Percentiles rank a stretch among this genome's conserved stretches.
These are phyloP conservation scores for Drosophila neonasuta DNA, from an alignment of 2,888 invertebrate species.

Conservation along the genomic window DNA sequence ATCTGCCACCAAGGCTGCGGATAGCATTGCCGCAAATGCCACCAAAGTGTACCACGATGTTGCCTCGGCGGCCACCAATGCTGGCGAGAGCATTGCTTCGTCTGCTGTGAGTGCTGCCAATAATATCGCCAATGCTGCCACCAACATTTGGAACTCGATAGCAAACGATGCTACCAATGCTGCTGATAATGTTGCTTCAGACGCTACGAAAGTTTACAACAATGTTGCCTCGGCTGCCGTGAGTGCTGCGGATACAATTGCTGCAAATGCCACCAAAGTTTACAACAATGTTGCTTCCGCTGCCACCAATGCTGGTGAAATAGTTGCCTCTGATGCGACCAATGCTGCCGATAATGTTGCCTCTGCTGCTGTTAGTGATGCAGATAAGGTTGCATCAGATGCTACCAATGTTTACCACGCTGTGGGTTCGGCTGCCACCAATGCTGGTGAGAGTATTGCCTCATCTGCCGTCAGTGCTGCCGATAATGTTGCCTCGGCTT, in stretches of 20 bases:
- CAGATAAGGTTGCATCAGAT: not conserved
- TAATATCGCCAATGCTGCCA: not conserved
- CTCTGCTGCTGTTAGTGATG: constrained; percentile 11
- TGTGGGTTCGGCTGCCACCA: not conserved
- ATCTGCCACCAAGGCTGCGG: constrained; percentile 1
- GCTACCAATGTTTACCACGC: not conserved
- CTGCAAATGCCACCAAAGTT: not conserved
- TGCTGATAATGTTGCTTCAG: not conserved
- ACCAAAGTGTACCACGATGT: constrained; percentile 12
- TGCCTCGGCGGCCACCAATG: constrained; percentile 15
- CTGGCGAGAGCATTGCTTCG: not conserved
- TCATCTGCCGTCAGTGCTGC: not conserved
- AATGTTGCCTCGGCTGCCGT: constrained; percentile 7
- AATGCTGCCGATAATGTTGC: constrained; percentile 18
- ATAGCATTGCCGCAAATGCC: not conserved
- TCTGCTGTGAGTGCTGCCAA: constrained; percentile 4
- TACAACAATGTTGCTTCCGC: not conserved
- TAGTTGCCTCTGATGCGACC: constrained; percentile 5
- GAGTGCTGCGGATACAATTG: not conserved
- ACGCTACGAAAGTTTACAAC: constrained; percentile 6
- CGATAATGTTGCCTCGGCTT: not conserved
- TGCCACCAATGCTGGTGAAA: not conserved
- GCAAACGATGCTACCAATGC: constrained; percentile 14
- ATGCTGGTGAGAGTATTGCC: constrained; percentile 8
- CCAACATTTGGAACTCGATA: constrained; percentile 4